Evolutionary conservation across 2,797 vertebrate genomes (phyloP), one percentile per base, ranked within the genome.

Genomic region (Pseudocheirus occidentalis): DNA sequence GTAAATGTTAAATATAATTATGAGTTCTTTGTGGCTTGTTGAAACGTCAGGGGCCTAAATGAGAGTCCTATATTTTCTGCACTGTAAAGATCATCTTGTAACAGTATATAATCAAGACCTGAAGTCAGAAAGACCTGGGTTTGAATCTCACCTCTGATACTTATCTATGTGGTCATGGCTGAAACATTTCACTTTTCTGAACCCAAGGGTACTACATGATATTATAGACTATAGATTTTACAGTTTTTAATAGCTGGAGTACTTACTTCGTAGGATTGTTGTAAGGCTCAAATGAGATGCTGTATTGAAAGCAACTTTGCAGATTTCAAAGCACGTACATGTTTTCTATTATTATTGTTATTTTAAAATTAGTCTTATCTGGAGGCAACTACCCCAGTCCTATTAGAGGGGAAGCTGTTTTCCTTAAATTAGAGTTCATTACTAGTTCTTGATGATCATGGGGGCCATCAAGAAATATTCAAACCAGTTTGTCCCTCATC

Each of bases 401-500:
- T 73, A 18, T n/a, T 73, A 73, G 14, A 73, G 14, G 62, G 62
- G 14, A n/a, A 73, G 14, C 34, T 59, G 29, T 59, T 62, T 93
- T 54, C 24, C 46, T 81, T 94, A 93, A 92, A 12, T 46, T 95
- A 55, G n/a, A 90, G 0, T 12, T 94, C 34, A 90, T 90, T 46
- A 55, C 90, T 66, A 95, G 56, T 13, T 93, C 18, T 94, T 55
- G 0, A 6, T 90, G 16, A 34, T 73, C 34, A 73, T 94, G 27
- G 55, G 31, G 11, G 54, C 94, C 58, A 95, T 90, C 13, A 94
- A 34, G 62, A 95, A 96, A 94, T 93, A 13, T 55, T 10, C 7
- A 92, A 6, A 18, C 31, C 94, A 52, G 31, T 31, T 92, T 92
- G 93, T 89, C 50, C 93, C 90, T 96, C 54, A 93, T 94, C n/a